Evolutionary conservation across 2,888 invertebrate genomes (phyloP).

Genomic region (Octodonta nipae): DNA sequence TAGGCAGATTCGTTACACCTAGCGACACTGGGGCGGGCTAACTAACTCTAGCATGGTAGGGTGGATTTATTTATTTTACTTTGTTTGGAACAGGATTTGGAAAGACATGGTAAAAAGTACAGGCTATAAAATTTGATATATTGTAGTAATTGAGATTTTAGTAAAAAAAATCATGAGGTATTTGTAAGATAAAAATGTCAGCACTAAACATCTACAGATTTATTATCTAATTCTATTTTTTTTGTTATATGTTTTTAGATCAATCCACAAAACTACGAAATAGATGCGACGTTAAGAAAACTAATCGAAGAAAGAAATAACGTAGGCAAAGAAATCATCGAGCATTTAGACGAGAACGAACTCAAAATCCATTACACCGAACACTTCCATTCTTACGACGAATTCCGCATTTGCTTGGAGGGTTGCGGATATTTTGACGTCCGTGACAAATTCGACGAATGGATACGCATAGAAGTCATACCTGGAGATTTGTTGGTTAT

Average conservation of each 20-base stretch:
- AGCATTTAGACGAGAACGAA: conserved; percentile 65
- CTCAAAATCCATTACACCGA: conserved; percentile 74
- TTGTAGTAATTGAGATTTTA: no score
- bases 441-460: conserved; percentile 62
- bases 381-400: conserved; percentile 86
- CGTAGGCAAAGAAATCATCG: conserved; percentile 66
- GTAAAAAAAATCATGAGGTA: no score
- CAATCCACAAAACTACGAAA: conserved; percentile 45
- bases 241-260: conserved; percentile 17
- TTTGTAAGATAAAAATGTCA: no score
- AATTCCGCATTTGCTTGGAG: conserved; percentile 71
- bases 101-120: no score
- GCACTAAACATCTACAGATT: no score
- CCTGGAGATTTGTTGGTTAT: conserved; percentile 79
- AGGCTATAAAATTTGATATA: no score
- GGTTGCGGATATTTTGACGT: conserved; percentile 92
- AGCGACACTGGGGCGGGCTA: no score
- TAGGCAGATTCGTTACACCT: no score
- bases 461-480: conserved; percentile 75
- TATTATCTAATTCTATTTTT: no score
- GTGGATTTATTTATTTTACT: no score
- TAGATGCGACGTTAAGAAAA: conserved; percentile 50
- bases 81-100: no score
- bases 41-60: no score
- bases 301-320: conserved; percentile 61